A percentile compares a stretch with the other conserved stretches of the same genome.
phyloP scores from a whole-genome alignment of 2,797 vertebrate genomes.

The Artibeus jamaicensis region DNA sequence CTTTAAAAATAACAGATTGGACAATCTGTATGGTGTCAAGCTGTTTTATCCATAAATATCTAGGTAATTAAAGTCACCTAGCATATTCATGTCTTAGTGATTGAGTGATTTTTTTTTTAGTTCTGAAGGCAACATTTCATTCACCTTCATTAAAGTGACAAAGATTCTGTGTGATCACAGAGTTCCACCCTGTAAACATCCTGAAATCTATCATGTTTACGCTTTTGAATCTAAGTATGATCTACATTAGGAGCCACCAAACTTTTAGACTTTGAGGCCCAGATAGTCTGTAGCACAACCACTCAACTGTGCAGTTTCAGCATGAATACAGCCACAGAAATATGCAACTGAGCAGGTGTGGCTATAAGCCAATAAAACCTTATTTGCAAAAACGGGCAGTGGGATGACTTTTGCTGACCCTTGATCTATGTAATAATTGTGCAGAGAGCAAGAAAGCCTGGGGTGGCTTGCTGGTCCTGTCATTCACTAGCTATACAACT shows the following conservation, averaged over 20 bases:
- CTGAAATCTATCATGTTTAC: neutral
- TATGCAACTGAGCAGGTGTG: neutral
- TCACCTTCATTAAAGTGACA: conserved; percentile 1
- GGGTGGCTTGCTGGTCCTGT: neutral
- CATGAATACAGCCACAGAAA: neutral
- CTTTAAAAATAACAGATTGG: conserved; percentile 49
- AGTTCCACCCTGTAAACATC: neutral
- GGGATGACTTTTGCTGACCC: neutral
- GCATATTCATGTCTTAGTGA: neutral
- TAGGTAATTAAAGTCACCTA: conserved; percentile 46
- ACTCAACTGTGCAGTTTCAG: neutral
- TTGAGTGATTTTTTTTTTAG: neutral
- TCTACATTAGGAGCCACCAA: neutral
- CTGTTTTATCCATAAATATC: conserved; percentile 26
- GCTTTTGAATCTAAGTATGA: conserved; percentile 9
- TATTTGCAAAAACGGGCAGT: neutral
- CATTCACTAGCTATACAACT: neutral
- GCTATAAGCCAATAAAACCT: neutral
- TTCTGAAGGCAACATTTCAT: neutral
- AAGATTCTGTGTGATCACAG: neutral
- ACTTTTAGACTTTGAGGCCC: neutral
- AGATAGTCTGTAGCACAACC: neutral
- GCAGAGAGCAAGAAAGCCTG: neutral
- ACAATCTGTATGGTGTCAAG: conserved; percentile 18
- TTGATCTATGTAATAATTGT: neutral